Percentiles rank a stretch among this genome's conserved stretches.
Evolutionary conservation across 2,113 vertebrate species (phyloP).

Genomic region (Mustela lutreola): DNA sequence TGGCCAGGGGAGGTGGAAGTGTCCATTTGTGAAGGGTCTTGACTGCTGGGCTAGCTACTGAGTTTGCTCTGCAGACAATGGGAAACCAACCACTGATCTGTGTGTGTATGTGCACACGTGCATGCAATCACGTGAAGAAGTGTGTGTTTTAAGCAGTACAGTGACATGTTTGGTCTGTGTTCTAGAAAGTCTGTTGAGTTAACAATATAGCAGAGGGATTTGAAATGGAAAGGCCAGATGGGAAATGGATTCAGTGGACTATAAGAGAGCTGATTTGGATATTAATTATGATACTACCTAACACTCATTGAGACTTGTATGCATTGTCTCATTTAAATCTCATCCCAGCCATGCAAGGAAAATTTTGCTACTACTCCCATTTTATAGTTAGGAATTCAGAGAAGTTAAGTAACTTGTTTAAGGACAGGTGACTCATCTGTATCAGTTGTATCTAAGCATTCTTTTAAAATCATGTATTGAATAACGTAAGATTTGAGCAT

Average conservation of each 20-base stretch:
- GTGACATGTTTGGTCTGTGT: not conserved
- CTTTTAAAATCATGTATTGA: not conserved
- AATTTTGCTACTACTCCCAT: not conserved
- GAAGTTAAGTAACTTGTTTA: conserved; percentile 13
- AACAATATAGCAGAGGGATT: not conserved
- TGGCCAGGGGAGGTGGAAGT: not conserved
- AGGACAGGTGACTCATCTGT: not conserved
- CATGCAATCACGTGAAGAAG: not conserved
- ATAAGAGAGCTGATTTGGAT: not conserved
- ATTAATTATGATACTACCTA: not conserved
- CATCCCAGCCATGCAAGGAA: not conserved
- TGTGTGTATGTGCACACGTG: not conserved
- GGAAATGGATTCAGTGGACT: not conserved
- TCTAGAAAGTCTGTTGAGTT: not conserved
- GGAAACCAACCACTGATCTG: not conserved
- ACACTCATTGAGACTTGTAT: not conserved
- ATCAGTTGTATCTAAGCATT: not conserved
- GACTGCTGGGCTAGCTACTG: not conserved
- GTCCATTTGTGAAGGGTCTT: not conserved
- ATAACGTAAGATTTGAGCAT: not conserved
- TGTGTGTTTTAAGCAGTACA: not conserved
- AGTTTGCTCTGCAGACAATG: not conserved
- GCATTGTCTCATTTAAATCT: not conserved
- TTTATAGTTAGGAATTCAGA: conserved; percentile 12
- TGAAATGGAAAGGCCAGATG: not conserved